Evolutionary conservation across 2,113 vertebrate species (phyloP).

Genomic region (Columbina picui): DNA sequence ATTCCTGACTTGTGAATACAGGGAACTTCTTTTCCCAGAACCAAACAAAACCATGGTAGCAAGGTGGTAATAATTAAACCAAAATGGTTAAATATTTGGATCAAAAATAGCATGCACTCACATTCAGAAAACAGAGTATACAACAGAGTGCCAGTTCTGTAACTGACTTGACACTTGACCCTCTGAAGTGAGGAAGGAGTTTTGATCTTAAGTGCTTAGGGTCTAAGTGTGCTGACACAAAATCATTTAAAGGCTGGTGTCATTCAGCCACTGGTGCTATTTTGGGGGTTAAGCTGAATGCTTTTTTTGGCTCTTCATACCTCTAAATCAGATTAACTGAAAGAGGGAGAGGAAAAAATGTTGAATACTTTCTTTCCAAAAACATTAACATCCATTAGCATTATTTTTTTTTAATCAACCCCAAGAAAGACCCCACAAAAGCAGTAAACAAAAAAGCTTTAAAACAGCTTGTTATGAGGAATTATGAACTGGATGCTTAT

Average conservation of each 20-base stretch:
- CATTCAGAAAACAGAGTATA: not conserved
- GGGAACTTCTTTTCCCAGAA: not conserved
- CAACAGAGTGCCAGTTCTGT: not conserved
- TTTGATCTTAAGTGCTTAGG: not conserved
- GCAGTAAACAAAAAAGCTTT: not conserved
- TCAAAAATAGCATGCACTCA: not conserved
- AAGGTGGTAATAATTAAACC: not conserved
- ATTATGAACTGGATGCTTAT: not conserved
- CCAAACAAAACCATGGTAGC: accelerated
- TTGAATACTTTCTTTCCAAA: not conserved
- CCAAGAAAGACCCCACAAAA: not conserved
- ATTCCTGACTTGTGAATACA: not conserved
- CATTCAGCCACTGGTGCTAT: not conserved
- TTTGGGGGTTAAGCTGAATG: not conserved
- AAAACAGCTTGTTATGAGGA: not conserved
- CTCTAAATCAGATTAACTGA: not conserved
- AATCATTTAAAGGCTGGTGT: not conserved
- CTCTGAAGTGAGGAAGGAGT: not conserved
- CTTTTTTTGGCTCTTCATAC: not conserved
- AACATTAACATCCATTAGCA: not conserved
- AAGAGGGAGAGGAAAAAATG: not conserved
- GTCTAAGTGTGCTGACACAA: not conserved
- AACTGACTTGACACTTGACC: not conserved
- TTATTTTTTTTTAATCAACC: not conserved
- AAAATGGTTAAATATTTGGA: not conserved